Conservation (phyloP, 2,113 vertebrate species). For the Oplegnathus fasciatus region DNA sequence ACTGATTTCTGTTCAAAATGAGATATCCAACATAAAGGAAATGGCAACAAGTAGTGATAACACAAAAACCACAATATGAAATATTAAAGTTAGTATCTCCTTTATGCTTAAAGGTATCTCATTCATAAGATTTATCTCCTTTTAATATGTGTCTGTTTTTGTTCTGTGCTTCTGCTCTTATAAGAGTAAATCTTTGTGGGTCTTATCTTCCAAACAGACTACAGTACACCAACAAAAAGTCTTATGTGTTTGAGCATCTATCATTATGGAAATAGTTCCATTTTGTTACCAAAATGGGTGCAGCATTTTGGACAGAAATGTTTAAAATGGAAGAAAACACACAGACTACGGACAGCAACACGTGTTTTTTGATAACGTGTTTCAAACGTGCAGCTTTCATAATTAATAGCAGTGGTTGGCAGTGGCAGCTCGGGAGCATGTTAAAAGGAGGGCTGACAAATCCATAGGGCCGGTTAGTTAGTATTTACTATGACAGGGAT, state of each 20-base stretch:
- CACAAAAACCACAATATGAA: neutral
- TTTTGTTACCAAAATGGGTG: neutral
- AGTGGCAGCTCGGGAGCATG: conserved; percentile 37
- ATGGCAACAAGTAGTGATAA: conserved; percentile 5
- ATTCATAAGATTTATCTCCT: conserved; percentile 19
- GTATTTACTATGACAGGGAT: conserved; percentile 49
- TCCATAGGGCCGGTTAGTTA: conserved; percentile 52
- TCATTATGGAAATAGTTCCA: neutral
- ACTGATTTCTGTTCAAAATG: conserved; percentile 49
- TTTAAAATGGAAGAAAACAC: conserved; percentile 2
- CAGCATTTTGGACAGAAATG: conserved; percentile 43
- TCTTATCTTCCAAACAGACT: conserved; percentile 22
- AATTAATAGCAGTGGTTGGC: conserved; percentile 35
- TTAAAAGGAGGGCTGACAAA: conserved; percentile 64
- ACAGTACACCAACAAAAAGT: neutral
- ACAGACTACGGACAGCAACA: neutral
- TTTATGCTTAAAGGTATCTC: conserved; percentile 12
- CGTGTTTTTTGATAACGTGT: neutral
- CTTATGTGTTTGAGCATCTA: neutral
- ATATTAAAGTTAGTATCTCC: conserved; percentile 46
- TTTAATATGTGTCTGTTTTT: conserved; percentile 36
- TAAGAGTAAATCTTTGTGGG: conserved; percentile 19
- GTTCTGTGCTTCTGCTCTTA: neutral
- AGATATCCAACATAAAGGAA: conserved; percentile 25
- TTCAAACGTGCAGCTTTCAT: conserved; percentile 46